These are phyloP conservation scores for Drosophila trichaetosa DNA, from an alignment of 2,888 invertebrate species.

Conservation along the genomic window DNA sequence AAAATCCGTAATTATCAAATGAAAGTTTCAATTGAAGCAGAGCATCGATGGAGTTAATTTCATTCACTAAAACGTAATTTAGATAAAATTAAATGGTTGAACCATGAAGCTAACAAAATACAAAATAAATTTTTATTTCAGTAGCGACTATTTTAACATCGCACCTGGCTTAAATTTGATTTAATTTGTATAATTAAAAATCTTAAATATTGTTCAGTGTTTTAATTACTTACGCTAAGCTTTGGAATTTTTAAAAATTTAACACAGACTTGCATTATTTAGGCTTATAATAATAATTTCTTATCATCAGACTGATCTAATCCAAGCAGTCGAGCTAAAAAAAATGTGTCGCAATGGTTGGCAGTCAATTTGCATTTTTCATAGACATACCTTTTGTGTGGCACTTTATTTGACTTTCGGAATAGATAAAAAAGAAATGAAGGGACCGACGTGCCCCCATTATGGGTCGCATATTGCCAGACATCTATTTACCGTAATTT, in stretches of 20 bases:
- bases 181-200: neutral
- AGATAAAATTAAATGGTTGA: neutral
- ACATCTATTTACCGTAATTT: conserved; percentile 79
- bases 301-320: neutral
- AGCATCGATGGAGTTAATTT: conserved; percentile 14
- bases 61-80: conserved; percentile 1
- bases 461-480: conserved; percentile 58
- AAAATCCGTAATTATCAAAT: conserved; percentile 45
- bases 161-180: neutral
- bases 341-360: conserved; percentile 6
- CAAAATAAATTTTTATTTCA: neutral
- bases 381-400: conserved; percentile 23
- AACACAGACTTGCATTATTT: neutral
- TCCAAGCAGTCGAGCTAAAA: no score
- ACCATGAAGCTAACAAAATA: neutral
- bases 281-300: neutral
- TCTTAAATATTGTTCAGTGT: neutral
- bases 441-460: conserved; percentile 13
- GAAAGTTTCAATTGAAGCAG: conserved; percentile 5
- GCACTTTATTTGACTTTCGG: conserved; percentile 45
- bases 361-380: conserved; percentile 45
- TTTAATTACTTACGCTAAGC: neutral
- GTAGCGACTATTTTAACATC: neutral
- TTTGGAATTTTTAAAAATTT: neutral
- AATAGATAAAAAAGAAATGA: conserved; percentile 44